Base-by-base conservation (phyloP, 1,140 invertebrate genomes). In the Paramacrobiotus metropolitanus region DNA sequence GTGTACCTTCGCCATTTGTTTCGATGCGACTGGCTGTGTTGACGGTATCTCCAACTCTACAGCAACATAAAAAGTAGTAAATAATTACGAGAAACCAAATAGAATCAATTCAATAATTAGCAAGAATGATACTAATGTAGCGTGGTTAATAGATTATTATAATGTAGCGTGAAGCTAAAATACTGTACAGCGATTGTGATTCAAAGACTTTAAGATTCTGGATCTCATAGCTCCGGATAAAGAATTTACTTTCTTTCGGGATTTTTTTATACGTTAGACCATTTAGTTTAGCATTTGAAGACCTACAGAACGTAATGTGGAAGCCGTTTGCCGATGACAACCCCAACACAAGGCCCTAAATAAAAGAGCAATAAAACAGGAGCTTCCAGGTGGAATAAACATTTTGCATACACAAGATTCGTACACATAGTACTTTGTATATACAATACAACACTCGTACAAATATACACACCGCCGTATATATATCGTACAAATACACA, bases 11-110 rank as follows among this genome's bases (percentile, higher is more conserved):
- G 62, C 86, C 86, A 1, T 86, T 88, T 1, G 85, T 86, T 70
- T 93, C 88, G 87, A 93, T 91, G 28, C 87, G 73, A 0, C 85
- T 87, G 1, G 87, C 87, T 40, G 67, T 69, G 61, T 70, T 68
- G n/a, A 70, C 69, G 15, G 71, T 69, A 59, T 72, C 70, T 9
- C 68, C 69, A 64, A 70, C 34, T n/a, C 34, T 40, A n/a, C n/a
- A n/a, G n/a, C 9, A n/a, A 40, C 9, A 40, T 9, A 40, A 40
- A 40, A 9, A 9, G 34, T 9, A n/a, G 9, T 40, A 15, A 9
- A 40, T 40, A 40, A 15, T 40, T n/a, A 40, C 34, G 9, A 40
- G 9, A 15, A n/a, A 40, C n/a, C 34, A 40, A n/a, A 40, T 9
- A 40, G 34, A 40, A 40, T n/a, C 34, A 15, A 15, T 9, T 40